Evolutionary conservation across 1,140 invertebrate genomes (phyloP), one percentile per base, ranked within the genome.

Genomic region (Drosophila aff.): DNA sequence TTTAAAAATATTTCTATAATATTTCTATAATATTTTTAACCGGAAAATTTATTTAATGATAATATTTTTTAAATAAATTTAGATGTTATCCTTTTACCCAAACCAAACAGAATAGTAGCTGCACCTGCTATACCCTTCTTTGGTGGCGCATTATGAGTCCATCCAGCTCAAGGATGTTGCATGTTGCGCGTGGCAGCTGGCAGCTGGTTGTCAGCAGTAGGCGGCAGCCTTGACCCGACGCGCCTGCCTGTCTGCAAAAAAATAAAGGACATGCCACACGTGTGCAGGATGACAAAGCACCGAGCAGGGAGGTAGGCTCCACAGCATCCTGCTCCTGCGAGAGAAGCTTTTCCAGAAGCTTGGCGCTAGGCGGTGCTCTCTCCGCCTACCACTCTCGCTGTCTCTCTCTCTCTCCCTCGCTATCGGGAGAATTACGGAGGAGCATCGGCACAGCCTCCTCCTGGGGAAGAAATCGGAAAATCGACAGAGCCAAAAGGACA

Each of bases 401-500:
- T 50, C 31, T 23, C 26, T 46, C 31, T 38, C 23, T 58, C 31
- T 62, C 47, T 23, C 2, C 28, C 26, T 23, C 5, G 66, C 26
- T 63, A 33, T 57, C 43, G 62, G 67, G 62, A 40, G 15, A 16
- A 36, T 46, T 66, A 36, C 58, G 47, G 41, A 79, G 76, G 74
- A 77, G 75, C 60, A 72, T 76, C 53, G 31, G 55, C 74, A 55
- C 33, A 65, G 50, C 47, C 52, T 46, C 38, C 59, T 64, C 71
- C 46, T 66, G 55, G 74, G 72, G 74, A 76, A 76, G 72, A 59
- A 60, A 36, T 33, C 49, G 64, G 65, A 71, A 86, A 85, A 67
- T 41, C 47, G 43, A 64, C 65, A 52, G 13, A 36, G 64, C 61
- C 60, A 58, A 40, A 38, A 18, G 21, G 49, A 53, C 41, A 15